Percentiles rank a stretch among this genome's conserved stretches.
phyloP scores from a whole-genome alignment of 2,113 vertebrate species.

The Catharus minimus region DNA sequence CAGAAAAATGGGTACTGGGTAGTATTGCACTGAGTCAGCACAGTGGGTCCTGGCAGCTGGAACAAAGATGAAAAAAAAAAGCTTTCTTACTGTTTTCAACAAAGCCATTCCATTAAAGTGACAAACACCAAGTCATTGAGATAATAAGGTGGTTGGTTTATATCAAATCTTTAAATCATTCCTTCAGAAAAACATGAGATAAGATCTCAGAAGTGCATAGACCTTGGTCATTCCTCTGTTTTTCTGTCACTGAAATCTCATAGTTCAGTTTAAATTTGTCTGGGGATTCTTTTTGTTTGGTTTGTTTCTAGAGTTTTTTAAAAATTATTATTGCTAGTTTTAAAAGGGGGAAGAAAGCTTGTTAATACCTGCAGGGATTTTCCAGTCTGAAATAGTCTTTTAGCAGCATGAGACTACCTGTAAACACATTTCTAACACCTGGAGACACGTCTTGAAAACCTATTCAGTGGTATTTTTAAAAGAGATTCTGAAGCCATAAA shows the following conservation, averaged over 20 bases:
- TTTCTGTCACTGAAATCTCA: not conserved
- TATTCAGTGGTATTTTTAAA: constrained; percentile 1
- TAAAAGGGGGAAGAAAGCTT: not conserved
- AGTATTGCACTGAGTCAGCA: not conserved
- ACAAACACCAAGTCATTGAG: not conserved
- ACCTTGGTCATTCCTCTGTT: not conserved
- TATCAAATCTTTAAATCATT: not conserved
- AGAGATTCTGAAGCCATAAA: not conserved
- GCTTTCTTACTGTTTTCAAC: not conserved
- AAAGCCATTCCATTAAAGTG: not conserved
- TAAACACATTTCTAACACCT: constrained; percentile 20
- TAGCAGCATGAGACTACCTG: not conserved
- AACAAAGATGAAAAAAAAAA: not conserved
- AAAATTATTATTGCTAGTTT: not conserved
- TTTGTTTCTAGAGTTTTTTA: not conserved
- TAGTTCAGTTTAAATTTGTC: not conserved
- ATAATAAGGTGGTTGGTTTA: not conserved
- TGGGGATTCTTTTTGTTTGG: not conserved
- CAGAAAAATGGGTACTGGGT: not conserved
- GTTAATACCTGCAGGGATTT: constrained; percentile 8
- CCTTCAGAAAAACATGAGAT: not conserved
- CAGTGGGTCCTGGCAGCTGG: not conserved
- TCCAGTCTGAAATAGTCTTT: constrained; percentile 15
- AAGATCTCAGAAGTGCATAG: not conserved
- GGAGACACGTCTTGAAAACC: not conserved